Conservation (phyloP, 2,113 vertebrate species). For the Ochotona princeps region DNA sequence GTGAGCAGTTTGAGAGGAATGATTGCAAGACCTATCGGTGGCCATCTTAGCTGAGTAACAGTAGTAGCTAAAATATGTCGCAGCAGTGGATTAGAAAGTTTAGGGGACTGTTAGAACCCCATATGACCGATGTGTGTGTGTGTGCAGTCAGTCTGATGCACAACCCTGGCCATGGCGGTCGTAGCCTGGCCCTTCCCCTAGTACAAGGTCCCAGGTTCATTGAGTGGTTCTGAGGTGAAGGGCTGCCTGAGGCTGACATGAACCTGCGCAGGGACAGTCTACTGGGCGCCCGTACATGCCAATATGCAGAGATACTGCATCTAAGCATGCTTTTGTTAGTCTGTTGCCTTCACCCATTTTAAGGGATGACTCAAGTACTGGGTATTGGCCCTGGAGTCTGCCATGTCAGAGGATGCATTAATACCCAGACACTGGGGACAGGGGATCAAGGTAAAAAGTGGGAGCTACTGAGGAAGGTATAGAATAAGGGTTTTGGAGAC, state of each 20-base stretch:
- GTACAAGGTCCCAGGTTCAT: rapidly evolving
- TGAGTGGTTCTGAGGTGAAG: rapidly evolving
- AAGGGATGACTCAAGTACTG: neutral
- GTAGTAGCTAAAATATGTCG: too few species aligned
- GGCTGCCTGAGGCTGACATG: neutral
- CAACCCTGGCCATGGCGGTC: neutral
- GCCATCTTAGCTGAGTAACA: too few species aligned
- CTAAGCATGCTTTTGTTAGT: too few species aligned
- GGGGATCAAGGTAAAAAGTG: neutral
- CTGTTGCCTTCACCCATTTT: neutral
- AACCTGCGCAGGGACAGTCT: too few species aligned
- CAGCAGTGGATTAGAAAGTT: neutral
- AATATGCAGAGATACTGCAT: neutral
- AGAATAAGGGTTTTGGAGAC: neutral
- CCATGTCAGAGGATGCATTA: neutral
- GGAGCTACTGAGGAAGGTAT: too few species aligned
- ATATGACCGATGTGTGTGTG: neutral
- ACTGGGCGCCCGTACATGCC: rapidly evolving
- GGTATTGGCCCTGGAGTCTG: neutral
- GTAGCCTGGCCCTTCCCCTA: neutral
- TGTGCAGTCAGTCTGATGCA: neutral
- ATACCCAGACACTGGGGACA: neutral
- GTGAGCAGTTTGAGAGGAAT: neutral
- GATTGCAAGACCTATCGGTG: too few species aligned
- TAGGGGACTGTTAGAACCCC: neutral